These are phyloP conservation scores for Cynaeus angustus DNA, from an alignment of 2,888 invertebrate species.

Conservation along the genomic window DNA sequence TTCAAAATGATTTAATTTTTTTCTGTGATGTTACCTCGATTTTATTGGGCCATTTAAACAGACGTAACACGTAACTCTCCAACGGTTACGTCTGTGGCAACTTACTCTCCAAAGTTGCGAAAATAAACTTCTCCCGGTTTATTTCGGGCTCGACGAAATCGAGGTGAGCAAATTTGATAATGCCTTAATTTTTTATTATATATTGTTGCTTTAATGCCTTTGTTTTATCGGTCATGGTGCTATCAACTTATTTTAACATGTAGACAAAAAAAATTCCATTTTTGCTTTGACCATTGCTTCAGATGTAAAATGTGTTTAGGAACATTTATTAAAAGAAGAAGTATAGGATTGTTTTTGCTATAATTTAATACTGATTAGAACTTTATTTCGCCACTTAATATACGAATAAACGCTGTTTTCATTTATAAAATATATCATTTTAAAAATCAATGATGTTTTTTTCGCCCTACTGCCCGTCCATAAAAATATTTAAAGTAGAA, in stretches of 20 bases:
- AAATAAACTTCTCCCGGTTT: slow-evolving; percentile 28
- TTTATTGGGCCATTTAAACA: slow-evolving; percentile 23
- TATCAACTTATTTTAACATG: slow-evolving; percentile 58
- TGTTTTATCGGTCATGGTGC: slow-evolving; percentile 62
- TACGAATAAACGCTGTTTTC: slow-evolving; percentile 62
- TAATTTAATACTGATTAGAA: slow-evolving; percentile 57
- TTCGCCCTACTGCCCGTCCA: too few relatives aligned
- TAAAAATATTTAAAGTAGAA: too few relatives aligned
- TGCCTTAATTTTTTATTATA: slow-evolving; percentile 58
- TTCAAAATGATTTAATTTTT: slow-evolving; percentile 57
- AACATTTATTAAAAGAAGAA: slow-evolving; percentile 50
- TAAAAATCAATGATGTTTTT: slow-evolving; percentile 10
- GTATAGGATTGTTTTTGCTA: slow-evolving; percentile 62
- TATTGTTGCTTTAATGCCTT: slow-evolving; percentile 62
- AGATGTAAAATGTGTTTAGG: slow-evolving; percentile 52
- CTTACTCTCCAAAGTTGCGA: slow-evolving; percentile 61
- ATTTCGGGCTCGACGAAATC: slow-evolving; percentile 45
- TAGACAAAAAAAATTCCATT: slow-evolving; percentile 43
- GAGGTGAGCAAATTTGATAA: slow-evolving; percentile 54
- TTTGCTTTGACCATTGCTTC: slow-evolving; percentile 48
- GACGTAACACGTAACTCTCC: slow-evolving; percentile 57
- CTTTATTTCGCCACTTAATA: slow-evolving; percentile 62
- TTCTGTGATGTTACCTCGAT: slow-evolving; percentile 61
- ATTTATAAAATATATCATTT: slow-evolving; percentile 56
- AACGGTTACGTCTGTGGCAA: slow-evolving; percentile 49